Evolutionary conservation across 2,797 vertebrate species (phyloP).

Genomic region (Mycteria americana): DNA sequence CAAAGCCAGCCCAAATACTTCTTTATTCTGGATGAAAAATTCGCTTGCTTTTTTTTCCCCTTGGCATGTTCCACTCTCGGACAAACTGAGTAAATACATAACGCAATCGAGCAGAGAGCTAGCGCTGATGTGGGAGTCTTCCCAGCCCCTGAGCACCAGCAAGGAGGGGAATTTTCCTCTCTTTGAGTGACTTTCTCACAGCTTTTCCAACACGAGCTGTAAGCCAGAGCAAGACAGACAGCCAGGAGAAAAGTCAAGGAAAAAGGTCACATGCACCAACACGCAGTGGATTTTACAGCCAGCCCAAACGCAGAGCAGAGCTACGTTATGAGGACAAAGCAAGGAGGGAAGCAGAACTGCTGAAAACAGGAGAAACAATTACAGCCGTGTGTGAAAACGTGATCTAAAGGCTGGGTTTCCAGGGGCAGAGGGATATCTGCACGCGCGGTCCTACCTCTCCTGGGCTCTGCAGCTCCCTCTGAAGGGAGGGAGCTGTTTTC

Average conservation of each 20-base stretch:
- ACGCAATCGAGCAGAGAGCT: background rate
- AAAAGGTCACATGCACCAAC: background rate
- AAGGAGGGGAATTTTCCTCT: background rate
- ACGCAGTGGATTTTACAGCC: accelerated
- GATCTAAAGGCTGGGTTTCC: accelerated
- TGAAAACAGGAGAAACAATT: background rate
- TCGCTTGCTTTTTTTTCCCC: background rate
- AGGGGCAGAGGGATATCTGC: background rate
- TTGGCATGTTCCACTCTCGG: background rate
- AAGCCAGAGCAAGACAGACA: background rate
- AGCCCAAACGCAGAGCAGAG: accelerated
- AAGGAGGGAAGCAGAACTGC: background rate
- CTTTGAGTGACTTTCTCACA: background rate
- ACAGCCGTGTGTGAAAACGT: accelerated
- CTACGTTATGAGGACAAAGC: accelerated
- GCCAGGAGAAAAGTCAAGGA: background rate
- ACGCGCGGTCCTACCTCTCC: accelerated
- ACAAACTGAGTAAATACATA: background rate
- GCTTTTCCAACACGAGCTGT: background rate
- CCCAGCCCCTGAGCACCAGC: background rate
- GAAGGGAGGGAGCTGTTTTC: background rate
- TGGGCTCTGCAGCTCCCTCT: background rate
- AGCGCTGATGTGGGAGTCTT: background rate
- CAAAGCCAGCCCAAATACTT: background rate
- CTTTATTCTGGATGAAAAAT: background rate